Percentiles rank a stretch among this genome's conserved stretches.
phyloP scores from a whole-genome alignment of 2,113 vertebrate species.

The Tiliqua scincoides region DNA sequence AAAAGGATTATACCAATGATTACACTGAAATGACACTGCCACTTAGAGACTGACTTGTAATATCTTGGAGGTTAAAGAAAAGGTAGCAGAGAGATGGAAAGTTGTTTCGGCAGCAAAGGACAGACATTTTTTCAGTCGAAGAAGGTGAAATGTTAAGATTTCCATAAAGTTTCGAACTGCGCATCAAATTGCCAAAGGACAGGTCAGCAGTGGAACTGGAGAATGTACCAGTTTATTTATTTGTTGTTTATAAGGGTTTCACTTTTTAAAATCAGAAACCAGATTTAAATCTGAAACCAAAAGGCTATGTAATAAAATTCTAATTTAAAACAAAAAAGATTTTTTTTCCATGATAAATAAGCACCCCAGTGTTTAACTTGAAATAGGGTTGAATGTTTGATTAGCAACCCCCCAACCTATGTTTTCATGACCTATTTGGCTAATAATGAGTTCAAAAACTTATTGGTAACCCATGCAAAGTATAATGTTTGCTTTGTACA shows the following conservation, averaged over 20 bases:
- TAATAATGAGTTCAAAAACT: too few species aligned
- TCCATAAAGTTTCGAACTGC: neutral
- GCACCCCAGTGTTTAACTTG: too few species aligned
- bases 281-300: too few species aligned
- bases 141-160: neutral
- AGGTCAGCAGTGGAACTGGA: neutral
- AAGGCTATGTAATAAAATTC: neutral
- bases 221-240: neutral
- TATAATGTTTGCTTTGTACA: too few species aligned
- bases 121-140: conserved; percentile 2
- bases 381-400: too few species aligned
- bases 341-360: neutral
- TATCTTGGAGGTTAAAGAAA: conserved; percentile 40
- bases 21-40: conserved; percentile 59
- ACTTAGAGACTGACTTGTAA: conserved; percentile 44
- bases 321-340: neutral
- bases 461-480: too few species aligned
- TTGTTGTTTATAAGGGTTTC: neutral
- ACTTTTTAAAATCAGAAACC: neutral
- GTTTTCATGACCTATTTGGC: too few species aligned
- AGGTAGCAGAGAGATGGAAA: conserved; percentile 33
- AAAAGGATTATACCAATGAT: conserved; percentile 63
- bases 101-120: conserved; percentile 35
- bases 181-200: neutral
- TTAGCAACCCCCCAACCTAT: too few species aligned